Base-by-base conservation (phyloP, 2,797 vertebrate genomes). In the Alosa sapidissima region DNA sequence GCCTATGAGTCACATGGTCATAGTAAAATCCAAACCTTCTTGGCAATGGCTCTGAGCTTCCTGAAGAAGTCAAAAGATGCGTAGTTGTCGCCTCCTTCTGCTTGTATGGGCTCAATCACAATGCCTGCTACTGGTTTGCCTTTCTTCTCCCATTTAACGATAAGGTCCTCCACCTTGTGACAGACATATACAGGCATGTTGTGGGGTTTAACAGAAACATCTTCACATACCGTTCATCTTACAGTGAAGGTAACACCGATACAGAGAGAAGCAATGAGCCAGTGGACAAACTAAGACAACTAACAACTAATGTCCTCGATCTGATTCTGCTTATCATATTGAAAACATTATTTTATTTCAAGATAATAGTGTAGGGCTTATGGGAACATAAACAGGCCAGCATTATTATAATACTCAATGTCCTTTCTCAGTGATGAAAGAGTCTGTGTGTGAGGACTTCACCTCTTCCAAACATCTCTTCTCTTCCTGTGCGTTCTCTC, bases 71-170 rank as follows among this genome's bases (percentile, higher is more conserved):
- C 95, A 0, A 97, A 91, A 0, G 98, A 97, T 0, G 98, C 98
- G 0, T 99, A 98, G 91, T 99, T 99, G 93, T 99, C 98, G 52
- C 98, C 98, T 0, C 98, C 98, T 88, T 99, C 98, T 0, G 98
- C 97, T 91, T 99, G 98, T 87, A 99, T 99, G 0, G 98, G 98
- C 83, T 99, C 98, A 19, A 97, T 90, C 0, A 99, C 94, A 81
- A 99, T 97, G 0, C 98, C 98, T 0, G 97, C 98, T 83, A 99
- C 98, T 0, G 97, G 97, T 89, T 92, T 97, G 84, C 98, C 97
- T 95, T 97, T 99, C 92, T 98, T 97, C 90, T 97, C 95, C 93
- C 98, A 99, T 90, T 98, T 98, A 33, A 98, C 96, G 4, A 99
- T 99, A 89, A 99, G 92, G 82, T 99, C 98, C 92, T 99, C 98